Conservation (phyloP, 2,888 invertebrate species). For the Aelia acuminata region DNA sequence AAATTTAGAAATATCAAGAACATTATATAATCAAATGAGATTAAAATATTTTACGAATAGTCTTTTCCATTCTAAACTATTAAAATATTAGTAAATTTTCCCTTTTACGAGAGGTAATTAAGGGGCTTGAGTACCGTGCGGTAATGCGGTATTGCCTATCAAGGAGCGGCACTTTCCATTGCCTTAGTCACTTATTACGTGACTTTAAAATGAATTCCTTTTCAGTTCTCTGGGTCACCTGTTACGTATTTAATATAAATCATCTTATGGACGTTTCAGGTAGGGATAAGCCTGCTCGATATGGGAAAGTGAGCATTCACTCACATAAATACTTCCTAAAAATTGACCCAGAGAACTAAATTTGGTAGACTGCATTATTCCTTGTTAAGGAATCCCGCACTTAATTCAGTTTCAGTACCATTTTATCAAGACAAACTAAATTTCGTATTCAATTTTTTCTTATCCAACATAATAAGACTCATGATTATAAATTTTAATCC, state of each 20-base stretch:
- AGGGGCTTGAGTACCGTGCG: neutral
- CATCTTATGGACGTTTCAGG: neutral
- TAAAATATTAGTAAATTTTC: no score
- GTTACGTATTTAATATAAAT: constrained; percentile 1
- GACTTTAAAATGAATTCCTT: neutral
- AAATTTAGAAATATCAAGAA: no score
- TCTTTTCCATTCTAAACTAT: no score
- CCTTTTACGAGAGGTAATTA: neutral
- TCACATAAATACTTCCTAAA: neutral
- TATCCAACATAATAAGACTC: no score
- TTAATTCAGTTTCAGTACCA: no score
- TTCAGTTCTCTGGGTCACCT: neutral
- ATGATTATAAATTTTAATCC: no score
- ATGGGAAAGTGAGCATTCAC: neutral
- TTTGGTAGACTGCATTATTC: no score
- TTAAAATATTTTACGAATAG: no score
- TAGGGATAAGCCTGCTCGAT: neutral
- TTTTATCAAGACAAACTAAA: no score
- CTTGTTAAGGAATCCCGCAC: no score
- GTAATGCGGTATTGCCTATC: neutral
- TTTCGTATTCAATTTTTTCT: no score
- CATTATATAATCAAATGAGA: no score
- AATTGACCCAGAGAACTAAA: neutral
- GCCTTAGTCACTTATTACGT: constrained; percentile 4
- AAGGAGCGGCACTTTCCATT: constrained; percentile 8